These are phyloP conservation scores for Melieria omissa DNA, from an alignment of 2,888 invertebrate genomes.

Conservation along the genomic window DNA sequence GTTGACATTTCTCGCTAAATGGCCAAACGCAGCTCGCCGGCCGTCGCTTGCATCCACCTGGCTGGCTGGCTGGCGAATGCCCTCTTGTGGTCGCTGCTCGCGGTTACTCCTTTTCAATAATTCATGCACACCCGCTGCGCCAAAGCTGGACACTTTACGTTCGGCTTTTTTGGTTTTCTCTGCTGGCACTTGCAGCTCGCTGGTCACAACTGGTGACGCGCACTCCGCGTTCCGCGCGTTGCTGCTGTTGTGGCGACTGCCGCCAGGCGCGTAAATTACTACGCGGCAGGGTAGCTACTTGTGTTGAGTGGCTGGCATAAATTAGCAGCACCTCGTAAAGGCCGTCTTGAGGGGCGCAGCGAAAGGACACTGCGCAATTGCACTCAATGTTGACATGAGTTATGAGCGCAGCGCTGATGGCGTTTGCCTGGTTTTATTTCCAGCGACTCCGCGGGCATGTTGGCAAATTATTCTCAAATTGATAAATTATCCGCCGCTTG, in stretches of 20 bases:
- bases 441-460: too few species aligned
- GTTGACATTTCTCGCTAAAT: conserved; percentile 42
- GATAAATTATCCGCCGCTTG: conserved; percentile 19
- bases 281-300: conserved; percentile 49
- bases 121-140: conserved; percentile 50
- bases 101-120: conserved; percentile 44
- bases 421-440: too few species aligned
- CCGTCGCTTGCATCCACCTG: not conserved
- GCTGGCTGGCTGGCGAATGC: not conserved
- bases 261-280: conserved; percentile 49
- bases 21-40: conserved; percentile 11
- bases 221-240: conserved; percentile 24
- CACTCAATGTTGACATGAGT: conserved; percentile 48
- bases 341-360: too few species aligned
- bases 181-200: conserved; percentile 10
- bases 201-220: conserved; percentile 27
- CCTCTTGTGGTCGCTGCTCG: not conserved
- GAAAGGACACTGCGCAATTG: too few species aligned
- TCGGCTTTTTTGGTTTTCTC: conserved; percentile 19
- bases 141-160: conserved; percentile 46
- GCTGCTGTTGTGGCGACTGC: conserved; percentile 40
- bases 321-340: conserved; percentile 39
- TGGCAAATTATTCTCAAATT: conserved; percentile 17
- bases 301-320: conserved; percentile 49
- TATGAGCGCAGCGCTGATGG: conserved; percentile 35